A percentile compares a stretch with the other conserved stretches of the same genome.
phyloP scores from a whole-genome alignment of 2,113 vertebrate genomes.

The Malurus elegans region DNA sequence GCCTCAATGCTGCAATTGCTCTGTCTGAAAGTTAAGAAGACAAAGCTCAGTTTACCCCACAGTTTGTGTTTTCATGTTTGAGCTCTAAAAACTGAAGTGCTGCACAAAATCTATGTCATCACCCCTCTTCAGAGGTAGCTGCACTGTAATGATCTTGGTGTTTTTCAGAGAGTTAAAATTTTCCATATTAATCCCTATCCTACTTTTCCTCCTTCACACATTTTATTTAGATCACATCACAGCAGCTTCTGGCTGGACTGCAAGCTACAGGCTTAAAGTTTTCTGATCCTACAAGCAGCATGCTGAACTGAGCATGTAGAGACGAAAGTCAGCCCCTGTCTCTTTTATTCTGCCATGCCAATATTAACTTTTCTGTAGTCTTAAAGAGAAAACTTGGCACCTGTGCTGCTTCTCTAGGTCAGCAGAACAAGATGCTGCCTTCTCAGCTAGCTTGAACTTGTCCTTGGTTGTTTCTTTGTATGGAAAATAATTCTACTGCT shows the following conservation, averaged over 20 bases:
- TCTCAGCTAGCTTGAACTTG: neutral
- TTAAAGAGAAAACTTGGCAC: constrained; percentile 31
- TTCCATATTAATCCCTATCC: neutral
- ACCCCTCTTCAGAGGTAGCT: neutral
- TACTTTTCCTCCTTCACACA: neutral
- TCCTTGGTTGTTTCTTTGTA: constrained; percentile 37
- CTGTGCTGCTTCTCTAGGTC: neutral
- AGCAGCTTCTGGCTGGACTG: neutral
- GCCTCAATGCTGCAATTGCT: neutral
- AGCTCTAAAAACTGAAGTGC: neutral
- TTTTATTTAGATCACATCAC: neutral
- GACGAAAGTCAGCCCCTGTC: neutral
- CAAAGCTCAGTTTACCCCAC: neutral
- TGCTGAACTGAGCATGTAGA: neutral
- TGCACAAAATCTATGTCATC: neutral
- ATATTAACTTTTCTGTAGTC: neutral
- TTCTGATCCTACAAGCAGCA: neutral
- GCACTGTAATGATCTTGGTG: neutral
- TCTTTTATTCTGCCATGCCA: neutral
- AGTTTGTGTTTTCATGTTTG: neutral
- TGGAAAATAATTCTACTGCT: constrained; percentile 35
- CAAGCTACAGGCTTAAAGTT: neutral
- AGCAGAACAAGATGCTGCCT: neutral
- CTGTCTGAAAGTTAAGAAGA: neutral
- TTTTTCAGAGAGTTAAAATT: neutral